Percentiles rank a stretch among this genome's conserved stretches.
Evolutionary conservation across 2,113 vertebrate genomes (phyloP).

Genomic region (Chroicocephalus ridibundus): DNA sequence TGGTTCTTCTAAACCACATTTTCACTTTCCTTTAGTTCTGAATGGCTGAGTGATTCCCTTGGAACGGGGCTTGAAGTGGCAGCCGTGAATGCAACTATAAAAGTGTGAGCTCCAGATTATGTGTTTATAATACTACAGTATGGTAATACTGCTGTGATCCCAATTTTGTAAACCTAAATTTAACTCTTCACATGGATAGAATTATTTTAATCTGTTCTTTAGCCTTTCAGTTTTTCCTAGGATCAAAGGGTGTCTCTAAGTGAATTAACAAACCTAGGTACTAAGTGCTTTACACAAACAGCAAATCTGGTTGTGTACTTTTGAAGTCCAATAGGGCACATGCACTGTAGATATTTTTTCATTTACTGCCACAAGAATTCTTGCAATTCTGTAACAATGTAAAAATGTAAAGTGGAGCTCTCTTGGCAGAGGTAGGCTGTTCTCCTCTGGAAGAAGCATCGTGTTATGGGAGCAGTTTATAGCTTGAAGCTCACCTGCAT

Average conservation of each 20-base stretch:
- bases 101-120: background rate
- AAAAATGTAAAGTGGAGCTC: background rate
- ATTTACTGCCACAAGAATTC: background rate
- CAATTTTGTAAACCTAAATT: background rate
- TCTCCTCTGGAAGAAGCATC: background rate
- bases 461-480: background rate
- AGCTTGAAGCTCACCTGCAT: background rate
- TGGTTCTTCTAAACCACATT: background rate
- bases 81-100: background rate
- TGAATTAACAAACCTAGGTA: background rate
- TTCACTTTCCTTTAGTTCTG: background rate
- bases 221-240: background rate
- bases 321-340: background rate
- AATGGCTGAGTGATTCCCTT: background rate
- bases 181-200: background rate
- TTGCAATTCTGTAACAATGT: background rate
- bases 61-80: background rate
- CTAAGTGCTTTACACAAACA: background rate
- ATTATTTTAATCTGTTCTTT: background rate
- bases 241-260: background rate
- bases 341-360: background rate
- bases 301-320: background rate
- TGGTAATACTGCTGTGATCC: background rate
- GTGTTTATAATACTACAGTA: background rate
- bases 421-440: background rate